phyloP scores from a whole-genome alignment of 2,888 invertebrate species.

The Teleiodes luculella region DNA sequence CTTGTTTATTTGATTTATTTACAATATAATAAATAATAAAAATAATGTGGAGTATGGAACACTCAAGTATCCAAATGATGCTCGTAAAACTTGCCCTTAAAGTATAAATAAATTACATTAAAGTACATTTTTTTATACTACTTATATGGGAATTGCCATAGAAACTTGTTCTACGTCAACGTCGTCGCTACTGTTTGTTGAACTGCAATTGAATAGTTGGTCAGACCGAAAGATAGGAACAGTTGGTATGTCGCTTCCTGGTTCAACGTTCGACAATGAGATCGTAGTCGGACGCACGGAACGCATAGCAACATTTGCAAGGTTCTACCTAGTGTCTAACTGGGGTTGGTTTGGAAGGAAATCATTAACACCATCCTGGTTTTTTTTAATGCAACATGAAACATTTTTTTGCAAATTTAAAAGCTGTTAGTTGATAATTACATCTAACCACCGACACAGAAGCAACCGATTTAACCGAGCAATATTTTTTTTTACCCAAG shows the following conservation, averaged over 20 bases:
- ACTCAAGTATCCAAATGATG: neutral
- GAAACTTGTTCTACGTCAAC: too few relatives aligned
- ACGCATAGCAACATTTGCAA: conserved; percentile 23
- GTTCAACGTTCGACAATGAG: conserved; percentile 57
- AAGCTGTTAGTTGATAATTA: too few relatives aligned
- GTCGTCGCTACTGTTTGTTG: too few relatives aligned
- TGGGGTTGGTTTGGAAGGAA: neutral
- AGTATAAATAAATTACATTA: too few relatives aligned
- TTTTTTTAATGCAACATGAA: too few relatives aligned
- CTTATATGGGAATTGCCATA: too few relatives aligned
- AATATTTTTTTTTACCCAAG: conserved; percentile 52
- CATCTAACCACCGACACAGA: conserved; percentile 33
- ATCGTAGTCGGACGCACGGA: conserved; percentile 31
- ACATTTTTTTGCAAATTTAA: too few relatives aligned
- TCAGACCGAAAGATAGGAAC: conserved; percentile 12
- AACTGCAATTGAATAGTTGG: neutral
- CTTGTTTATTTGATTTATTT: too few relatives aligned
- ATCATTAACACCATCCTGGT: neutral
- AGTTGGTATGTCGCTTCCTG: conserved; percentile 40
- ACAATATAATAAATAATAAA: too few relatives aligned
- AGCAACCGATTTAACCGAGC: conserved; percentile 50
- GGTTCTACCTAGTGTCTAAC: neutral
- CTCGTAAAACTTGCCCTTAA: too few relatives aligned
- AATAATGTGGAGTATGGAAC: too few relatives aligned
- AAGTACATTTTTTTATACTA: too few relatives aligned